phyloP scores from a whole-genome alignment of 92 coral and sea anemone species.

The Pocillopora meandrina region DNA sequence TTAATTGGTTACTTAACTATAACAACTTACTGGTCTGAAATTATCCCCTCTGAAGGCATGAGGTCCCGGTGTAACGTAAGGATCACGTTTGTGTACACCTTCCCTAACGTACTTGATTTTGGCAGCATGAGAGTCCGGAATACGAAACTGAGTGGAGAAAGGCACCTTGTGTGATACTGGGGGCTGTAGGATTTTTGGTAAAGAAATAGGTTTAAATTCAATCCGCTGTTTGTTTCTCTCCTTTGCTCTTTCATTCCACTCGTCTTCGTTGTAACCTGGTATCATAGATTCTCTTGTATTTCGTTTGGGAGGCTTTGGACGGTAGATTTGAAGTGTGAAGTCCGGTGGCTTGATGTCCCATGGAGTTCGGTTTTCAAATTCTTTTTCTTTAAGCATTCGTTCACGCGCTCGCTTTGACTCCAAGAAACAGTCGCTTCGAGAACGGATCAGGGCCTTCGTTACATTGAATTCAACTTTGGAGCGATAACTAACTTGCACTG shows the following conservation, averaged over 20 bases:
- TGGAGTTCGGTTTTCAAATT: constrained; percentile 44
- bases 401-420: constrained; percentile 71
- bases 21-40: constrained; percentile 80
- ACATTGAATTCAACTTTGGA: constrained; percentile 79
- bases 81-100: constrained; percentile 75
- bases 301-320: constrained; percentile 70
- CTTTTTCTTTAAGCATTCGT: constrained; percentile 25
- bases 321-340: constrained; percentile 82
- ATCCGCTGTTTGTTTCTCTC: constrained; percentile 61
- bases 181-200: constrained; percentile 83
- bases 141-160: constrained; percentile 72
- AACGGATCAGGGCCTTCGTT: constrained; percentile 74
- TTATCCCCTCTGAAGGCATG: constrained; percentile 93
- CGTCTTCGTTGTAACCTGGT: constrained; percentile 69
- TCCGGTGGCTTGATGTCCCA: constrained; percentile 88
- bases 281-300: constrained; percentile 79
- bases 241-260: constrained; percentile 63
- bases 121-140: constrained; percentile 74
- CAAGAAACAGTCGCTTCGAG: constrained; percentile 90
- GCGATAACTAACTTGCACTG: constrained; percentile 62
- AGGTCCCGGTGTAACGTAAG: constrained; percentile 78
- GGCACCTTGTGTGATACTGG: constrained; percentile 47
- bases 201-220: constrained; percentile 67
- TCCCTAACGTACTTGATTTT: constrained; percentile 69
- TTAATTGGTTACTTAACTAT: neutral